A percentile compares a stretch with the other conserved stretches of the same genome.
phyloP scores from a whole-genome alignment of 2,113 vertebrate genomes.

The Alethe diademata region DNA sequence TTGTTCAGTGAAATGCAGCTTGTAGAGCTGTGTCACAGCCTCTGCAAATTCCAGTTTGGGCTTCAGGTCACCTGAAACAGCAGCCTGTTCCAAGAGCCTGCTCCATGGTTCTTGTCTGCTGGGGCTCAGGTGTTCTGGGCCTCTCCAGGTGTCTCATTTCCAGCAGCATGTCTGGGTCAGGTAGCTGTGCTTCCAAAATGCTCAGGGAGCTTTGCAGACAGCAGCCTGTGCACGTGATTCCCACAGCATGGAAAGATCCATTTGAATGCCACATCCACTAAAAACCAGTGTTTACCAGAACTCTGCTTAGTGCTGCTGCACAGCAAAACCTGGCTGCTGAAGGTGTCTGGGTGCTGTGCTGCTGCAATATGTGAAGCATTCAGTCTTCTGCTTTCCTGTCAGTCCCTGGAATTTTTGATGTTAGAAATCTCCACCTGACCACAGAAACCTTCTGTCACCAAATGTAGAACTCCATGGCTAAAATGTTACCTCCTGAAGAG shows the following conservation, averaged over 20 bases:
- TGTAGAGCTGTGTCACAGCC: not conserved
- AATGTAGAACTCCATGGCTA: not conserved
- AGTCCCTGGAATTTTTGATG: not conserved
- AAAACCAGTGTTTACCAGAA: not conserved
- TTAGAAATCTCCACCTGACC: not conserved
- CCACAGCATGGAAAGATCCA: not conserved
- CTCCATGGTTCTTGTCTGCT: not conserved
- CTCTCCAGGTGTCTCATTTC: not conserved
- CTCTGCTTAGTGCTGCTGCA: not conserved
- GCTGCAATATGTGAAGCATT: rapidly evolving
- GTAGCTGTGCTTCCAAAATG: not conserved
- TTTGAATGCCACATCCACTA: rapidly evolving
- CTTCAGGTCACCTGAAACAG: not conserved
- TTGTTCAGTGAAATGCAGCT: not conserved
- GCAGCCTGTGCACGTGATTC: rapidly evolving
- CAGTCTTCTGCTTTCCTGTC: not conserved
- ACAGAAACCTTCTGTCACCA: not conserved
- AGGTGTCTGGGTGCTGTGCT: not conserved
- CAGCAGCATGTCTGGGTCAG: not conserved
- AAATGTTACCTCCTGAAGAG: not conserved
- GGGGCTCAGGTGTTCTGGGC: not conserved
- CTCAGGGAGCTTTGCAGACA: not conserved
- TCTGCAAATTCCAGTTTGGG: not conserved
- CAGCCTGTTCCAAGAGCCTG: not conserved
- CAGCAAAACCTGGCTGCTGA: not conserved